These are phyloP conservation scores for Nebria ingens DNA, from an alignment of 1,140 invertebrate genomes.

Conservation along the genomic window DNA sequence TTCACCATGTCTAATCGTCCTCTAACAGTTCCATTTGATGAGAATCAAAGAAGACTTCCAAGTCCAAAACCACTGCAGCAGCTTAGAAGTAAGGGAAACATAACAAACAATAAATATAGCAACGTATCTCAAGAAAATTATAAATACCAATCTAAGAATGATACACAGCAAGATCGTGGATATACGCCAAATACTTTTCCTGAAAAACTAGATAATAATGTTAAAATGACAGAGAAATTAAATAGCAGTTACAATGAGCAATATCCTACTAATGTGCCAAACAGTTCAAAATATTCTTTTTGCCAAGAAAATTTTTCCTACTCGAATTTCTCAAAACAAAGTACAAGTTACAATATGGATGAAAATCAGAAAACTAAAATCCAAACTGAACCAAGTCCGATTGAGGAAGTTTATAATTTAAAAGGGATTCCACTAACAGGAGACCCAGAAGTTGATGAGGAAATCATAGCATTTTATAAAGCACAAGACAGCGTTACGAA, in stretches of 20 bases:
- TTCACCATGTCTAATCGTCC: no score
- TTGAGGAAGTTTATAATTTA: constrained; percentile 21
- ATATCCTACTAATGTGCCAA: not conserved
- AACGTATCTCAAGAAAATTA: no score
- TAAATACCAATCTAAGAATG: no score
- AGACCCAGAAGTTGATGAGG: constrained; percentile 37
- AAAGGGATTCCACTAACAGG: constrained; percentile 35
- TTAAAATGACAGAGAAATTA: not conserved
- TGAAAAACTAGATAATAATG: no score
- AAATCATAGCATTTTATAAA: constrained; percentile 38
- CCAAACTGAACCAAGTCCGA: not conserved
- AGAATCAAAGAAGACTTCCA: no score
- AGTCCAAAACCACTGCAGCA: no score
- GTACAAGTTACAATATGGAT: no score
- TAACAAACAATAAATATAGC: no score
- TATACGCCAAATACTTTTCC: no score
- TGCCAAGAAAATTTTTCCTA: not conserved
- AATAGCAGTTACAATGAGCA: not conserved
- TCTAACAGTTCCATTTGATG: no score
- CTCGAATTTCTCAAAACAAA: not conserved
- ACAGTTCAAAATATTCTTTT: not conserved
- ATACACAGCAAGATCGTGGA: no score
- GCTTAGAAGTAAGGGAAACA: no score
- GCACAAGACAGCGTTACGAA: not conserved
- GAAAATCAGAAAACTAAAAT: not conserved